Evolutionary conservation across 2,797 vertebrate species (phyloP).

Genomic region (Tamandua tetradactyla): DNA sequence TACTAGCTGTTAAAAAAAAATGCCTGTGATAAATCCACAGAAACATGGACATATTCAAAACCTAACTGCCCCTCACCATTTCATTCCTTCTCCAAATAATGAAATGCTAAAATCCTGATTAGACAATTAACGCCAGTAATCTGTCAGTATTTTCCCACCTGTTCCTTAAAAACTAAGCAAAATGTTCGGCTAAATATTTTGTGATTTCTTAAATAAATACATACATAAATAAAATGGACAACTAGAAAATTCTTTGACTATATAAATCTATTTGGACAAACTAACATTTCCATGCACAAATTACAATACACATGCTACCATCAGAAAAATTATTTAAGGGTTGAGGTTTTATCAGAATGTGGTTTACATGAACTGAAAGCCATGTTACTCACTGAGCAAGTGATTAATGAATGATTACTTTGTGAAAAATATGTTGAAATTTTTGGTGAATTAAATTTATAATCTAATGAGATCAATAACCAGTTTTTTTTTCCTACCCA

Average conservation of each 20-base stretch:
- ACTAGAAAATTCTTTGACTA: neutral
- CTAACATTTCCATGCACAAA: conserved; percentile 9
- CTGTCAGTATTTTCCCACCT: conserved; percentile 40
- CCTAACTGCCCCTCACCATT: conserved; percentile 35
- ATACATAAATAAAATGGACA: neutral
- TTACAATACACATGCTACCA: neutral
- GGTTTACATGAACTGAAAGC: neutral
- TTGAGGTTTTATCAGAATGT: conserved; percentile 16
- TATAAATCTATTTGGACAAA: neutral
- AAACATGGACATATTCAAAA: conserved; percentile 30
- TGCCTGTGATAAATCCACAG: neutral
- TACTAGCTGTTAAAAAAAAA: conserved; percentile 44
- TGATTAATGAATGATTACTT: conserved; percentile 42
- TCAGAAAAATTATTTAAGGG: neutral
- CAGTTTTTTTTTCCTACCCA: conserved; percentile 32
- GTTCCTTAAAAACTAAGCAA: conserved; percentile 45
- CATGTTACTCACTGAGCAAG: conserved; percentile 21
- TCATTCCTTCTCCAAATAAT: conserved; percentile 8
- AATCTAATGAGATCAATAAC: neutral
- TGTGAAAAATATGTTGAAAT: conserved; percentile 23
- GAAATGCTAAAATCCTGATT: conserved; percentile 36
- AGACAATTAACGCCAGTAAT: conserved; percentile 27
- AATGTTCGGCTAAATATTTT: conserved; percentile 26
- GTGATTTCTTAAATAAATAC: conserved; percentile 52
- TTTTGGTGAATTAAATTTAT: conserved; percentile 21